Conservation (phyloP, 2,113 vertebrate genomes). For the Trachemys scripta region DNA sequence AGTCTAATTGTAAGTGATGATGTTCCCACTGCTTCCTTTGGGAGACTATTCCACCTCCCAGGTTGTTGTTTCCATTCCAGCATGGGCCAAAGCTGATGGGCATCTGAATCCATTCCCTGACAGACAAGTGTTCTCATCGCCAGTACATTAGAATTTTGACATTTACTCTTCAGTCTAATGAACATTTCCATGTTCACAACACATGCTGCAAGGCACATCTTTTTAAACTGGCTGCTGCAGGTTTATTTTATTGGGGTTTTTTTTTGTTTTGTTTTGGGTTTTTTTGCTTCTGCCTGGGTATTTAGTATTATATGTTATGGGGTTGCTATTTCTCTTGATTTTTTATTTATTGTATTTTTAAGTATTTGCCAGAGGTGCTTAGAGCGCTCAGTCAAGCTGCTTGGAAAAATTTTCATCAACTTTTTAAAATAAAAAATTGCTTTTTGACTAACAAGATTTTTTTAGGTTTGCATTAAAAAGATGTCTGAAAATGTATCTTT, state of each 20-base stretch:
- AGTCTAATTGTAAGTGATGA: neutral
- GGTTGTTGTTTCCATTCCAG: neutral
- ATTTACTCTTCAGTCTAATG: neutral
- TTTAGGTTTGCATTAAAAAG: neutral
- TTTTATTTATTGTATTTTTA: neutral
- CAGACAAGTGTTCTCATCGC: neutral
- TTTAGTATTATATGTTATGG: neutral
- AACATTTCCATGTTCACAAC: fast-evolving
- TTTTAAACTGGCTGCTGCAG: neutral
- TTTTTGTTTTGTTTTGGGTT: neutral
- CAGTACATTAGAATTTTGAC: fast-evolving
- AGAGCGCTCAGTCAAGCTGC: neutral
- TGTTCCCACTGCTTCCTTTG: fast-evolving
- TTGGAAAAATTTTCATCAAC: neutral
- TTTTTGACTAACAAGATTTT: neutral
- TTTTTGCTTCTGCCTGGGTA: neutral
- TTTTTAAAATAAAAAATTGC: neutral
- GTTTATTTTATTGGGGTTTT: neutral
- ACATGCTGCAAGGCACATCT: neutral
- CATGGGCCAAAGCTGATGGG: fast-evolving
- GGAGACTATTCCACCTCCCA: neutral
- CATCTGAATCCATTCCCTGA: neutral
- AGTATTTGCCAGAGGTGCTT: neutral
- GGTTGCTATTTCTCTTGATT: neutral
- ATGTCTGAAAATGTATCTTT: neutral